These are phyloP conservation scores for Drosophila trapezifrons DNA, from an alignment of 1,140 invertebrate genomes.

Conservation along the genomic window DNA sequence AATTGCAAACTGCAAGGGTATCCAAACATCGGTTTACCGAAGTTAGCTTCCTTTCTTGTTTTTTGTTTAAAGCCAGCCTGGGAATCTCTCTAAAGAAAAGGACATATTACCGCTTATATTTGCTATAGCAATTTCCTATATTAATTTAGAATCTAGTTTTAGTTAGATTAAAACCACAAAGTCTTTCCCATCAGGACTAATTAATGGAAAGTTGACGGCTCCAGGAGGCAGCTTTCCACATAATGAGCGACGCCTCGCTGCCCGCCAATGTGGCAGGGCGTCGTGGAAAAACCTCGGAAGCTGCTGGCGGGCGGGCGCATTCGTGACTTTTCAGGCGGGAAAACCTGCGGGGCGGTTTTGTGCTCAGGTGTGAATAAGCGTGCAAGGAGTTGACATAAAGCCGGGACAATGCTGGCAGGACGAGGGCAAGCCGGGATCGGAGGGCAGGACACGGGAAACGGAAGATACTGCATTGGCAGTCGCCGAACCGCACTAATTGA, in stretches of 20 bases:
- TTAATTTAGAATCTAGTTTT: not conserved
- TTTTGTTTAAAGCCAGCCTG: too few relatives aligned
- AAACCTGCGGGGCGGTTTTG: slow-evolving; percentile 71
- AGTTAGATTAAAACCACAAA: not conserved
- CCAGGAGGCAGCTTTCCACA: slow-evolving; percentile 14
- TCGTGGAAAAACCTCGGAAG: slow-evolving; percentile 27
- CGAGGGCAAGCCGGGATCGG: slow-evolving; percentile 8
- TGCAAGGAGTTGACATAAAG: slow-evolving; percentile 80
- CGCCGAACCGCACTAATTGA: slow-evolving; percentile 83
- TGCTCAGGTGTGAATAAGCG: slow-evolving; percentile 82
- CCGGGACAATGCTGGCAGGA: slow-evolving; percentile 44
- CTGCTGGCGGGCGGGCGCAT: slow-evolving; percentile 40
- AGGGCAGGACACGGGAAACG: slow-evolving; percentile 21
- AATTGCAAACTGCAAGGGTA: too few relatives aligned
- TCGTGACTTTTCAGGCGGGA: slow-evolving; percentile 71
- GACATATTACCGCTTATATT: too few relatives aligned
- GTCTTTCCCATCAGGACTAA: slow-evolving; percentile 42
- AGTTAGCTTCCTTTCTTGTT: too few relatives aligned
- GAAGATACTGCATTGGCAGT: slow-evolving; percentile 72
- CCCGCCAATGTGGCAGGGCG: slow-evolving; percentile 46
- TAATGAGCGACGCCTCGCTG: slow-evolving; percentile 56
- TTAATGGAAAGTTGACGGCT: slow-evolving; percentile 42
- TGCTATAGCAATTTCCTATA: too few relatives aligned
- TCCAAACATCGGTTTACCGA: too few relatives aligned
- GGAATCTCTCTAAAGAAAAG: too few relatives aligned